These are phyloP conservation scores for Tetrax tetrax DNA, from an alignment of 2,113 vertebrate genomes.

Conservation along the genomic window DNA sequence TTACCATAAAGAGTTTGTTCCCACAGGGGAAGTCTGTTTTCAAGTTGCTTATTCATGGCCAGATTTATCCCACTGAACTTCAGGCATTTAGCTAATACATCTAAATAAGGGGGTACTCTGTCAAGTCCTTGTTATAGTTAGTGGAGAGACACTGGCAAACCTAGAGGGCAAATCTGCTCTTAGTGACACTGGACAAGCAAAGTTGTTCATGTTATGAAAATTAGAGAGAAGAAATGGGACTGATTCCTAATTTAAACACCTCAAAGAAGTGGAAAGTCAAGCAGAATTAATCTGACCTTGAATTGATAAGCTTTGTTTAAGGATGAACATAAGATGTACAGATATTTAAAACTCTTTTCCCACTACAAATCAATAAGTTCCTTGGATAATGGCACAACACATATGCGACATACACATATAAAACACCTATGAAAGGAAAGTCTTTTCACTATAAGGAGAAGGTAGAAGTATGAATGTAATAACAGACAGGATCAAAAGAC, in stretches of 20 bases:
- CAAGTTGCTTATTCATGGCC: background rate
- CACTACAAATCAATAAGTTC: background rate
- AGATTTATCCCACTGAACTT: background rate
- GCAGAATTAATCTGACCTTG: background rate
- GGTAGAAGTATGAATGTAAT: background rate
- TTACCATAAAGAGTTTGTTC: background rate
- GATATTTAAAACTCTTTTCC: background rate
- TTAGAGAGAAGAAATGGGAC: background rate
- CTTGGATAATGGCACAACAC: background rate
- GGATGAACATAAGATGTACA: background rate
- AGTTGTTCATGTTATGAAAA: background rate
- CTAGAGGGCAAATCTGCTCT: background rate
- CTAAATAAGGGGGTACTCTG: background rate
- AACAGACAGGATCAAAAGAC: background rate
- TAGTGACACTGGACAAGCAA: background rate
- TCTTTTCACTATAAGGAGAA: background rate
- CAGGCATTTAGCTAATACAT: background rate
- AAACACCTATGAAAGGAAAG: background rate
- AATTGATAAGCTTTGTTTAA: background rate
- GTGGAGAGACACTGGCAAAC: background rate
- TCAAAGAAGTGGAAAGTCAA: background rate
- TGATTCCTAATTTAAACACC: background rate
- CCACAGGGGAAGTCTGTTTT: background rate
- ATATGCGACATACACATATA: background rate
- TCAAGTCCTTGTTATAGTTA: background rate